phyloP scores from a whole-genome alignment of 2,113 vertebrate genomes.

The Atlantisia rogersi region DNA sequence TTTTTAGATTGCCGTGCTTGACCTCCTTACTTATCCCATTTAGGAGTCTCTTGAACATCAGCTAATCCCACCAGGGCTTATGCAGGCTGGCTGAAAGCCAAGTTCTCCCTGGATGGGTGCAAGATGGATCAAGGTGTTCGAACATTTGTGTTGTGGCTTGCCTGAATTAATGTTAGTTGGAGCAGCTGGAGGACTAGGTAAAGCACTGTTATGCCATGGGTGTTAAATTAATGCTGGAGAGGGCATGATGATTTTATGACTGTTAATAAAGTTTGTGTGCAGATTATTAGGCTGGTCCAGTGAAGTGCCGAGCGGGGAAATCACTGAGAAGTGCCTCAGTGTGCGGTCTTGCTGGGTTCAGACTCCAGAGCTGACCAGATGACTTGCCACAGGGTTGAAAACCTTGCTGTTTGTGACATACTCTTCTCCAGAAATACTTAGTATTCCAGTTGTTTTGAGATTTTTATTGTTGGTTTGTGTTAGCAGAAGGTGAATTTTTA shows the following conservation, averaged over 20 bases:
- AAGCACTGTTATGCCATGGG: neutral
- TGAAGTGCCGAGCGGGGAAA: neutral
- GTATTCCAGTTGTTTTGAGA: neutral
- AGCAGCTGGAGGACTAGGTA: neutral
- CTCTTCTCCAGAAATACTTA: neutral
- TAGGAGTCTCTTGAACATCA: neutral
- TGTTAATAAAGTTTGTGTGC: neutral
- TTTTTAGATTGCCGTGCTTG: neutral
- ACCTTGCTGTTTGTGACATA: neutral
- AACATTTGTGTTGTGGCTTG: neutral
- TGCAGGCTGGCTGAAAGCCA: neutral
- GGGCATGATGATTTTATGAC: neutral
- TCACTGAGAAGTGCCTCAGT: neutral
- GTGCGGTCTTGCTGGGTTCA: neutral
- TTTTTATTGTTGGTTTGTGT: neutral
- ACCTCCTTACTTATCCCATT: neutral
- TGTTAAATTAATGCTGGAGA: neutral
- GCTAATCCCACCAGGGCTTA: neutral
- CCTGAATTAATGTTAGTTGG: neutral
- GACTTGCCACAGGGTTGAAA: neutral
- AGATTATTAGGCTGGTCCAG: neutral
- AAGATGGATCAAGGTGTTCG: neutral
- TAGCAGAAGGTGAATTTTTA: neutral
- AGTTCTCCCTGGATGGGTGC: neutral
- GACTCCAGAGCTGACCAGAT: neutral